Evolutionary conservation across 2,888 invertebrate genomes (phyloP), one percentile per base, ranked within the genome.

Genomic region (Limnephilus auricula): DNA sequence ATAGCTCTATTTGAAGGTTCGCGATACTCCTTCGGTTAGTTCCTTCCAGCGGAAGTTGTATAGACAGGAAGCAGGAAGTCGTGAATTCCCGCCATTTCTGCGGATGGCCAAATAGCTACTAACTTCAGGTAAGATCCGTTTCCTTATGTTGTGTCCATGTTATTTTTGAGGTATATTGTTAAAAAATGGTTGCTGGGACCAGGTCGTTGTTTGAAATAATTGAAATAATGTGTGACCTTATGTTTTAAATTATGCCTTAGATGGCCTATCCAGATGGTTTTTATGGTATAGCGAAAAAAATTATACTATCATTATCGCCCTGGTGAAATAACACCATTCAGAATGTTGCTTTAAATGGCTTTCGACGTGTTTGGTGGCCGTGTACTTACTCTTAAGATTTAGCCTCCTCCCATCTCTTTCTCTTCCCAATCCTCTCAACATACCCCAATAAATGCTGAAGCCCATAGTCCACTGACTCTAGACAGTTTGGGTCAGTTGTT

Each of bases 31-130:
- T 34, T 30, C 6, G 31, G 87, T 32, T 40, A 37, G 79, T 79
- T 86, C 86, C 86, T 85, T 65, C 31, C 10, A 32, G 18, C 86
- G 86, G 86, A 86, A 86, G 86, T 86, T 50, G 86, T 65, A 15
- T 65, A 86, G 86, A 45, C 86, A 65, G 86, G 86, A 86, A 86
- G 18, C 50, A 30, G 86, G 86, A 86, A 86, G 86, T 86, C 32
- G 32, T 50, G 85, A 45, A 85, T 37, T 45, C 85, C 37, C 40
- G 85, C 85, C 85, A 30, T 37, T 34, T 32, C 82, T 32, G 34
- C 34, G 4, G 18, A 34, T 13, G 31, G 32, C 82, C 32, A 82
- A 65, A n/a, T 25, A 65, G 65, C 65, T 65, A n/a, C 65, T 65
- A 65, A 65, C 65, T 65, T 65, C 65, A 25, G 65, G 25, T 25